Percentiles rank a stretch among this genome's conserved stretches.
phyloP scores from a whole-genome alignment of 2,797 vertebrate genomes.

The Eurystomus glaucurus region DNA sequence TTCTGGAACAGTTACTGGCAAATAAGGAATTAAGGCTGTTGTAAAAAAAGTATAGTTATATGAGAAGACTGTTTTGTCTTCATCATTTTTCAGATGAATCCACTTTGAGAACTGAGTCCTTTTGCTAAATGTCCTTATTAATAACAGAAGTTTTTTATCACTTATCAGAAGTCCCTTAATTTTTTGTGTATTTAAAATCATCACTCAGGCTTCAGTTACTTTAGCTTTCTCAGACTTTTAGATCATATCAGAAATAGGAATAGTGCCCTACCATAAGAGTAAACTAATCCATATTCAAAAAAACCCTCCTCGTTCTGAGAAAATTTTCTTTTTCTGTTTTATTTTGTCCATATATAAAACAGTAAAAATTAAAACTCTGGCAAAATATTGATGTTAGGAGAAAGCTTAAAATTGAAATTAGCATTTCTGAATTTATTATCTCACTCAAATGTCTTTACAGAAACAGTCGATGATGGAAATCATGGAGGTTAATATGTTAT shows the following conservation, averaged over 20 bases:
- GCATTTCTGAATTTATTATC: not conserved
- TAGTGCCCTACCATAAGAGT: not conserved
- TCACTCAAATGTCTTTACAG: not conserved
- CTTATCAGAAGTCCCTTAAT: not conserved
- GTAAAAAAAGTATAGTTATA: not conserved
- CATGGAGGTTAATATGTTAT: not conserved
- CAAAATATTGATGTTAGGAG: not conserved
- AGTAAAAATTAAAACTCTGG: not conserved
- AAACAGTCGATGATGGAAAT: not conserved
- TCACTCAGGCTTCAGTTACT: not conserved
- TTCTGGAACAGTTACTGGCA: not conserved
- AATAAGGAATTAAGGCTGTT: not conserved
- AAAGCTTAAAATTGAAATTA: not conserved
- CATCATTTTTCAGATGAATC: not conserved
- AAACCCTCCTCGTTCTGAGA: rapidly evolving
- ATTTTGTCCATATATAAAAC: not conserved
- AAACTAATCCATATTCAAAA: not conserved
- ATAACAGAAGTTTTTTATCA: not conserved
- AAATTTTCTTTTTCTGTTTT: not conserved
- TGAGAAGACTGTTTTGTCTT: not conserved
- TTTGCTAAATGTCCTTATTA: not conserved
- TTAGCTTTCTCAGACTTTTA: not conserved
- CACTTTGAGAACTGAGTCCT: not conserved
- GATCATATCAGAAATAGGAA: not conserved
- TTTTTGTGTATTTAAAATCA: not conserved